Conservation (phyloP, 1,140 invertebrate species). For the Bombus terrestris region DNA sequence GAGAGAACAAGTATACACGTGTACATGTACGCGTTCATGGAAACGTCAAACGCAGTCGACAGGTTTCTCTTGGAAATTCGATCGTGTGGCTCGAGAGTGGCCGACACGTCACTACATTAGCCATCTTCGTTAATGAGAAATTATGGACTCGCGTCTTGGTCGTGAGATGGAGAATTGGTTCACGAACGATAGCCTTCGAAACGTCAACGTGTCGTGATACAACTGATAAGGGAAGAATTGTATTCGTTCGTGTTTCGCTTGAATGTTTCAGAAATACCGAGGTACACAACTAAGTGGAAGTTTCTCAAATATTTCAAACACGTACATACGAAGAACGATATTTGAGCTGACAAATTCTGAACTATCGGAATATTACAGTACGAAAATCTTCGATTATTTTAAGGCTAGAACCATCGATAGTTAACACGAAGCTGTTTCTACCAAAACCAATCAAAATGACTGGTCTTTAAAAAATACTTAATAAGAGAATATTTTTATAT, state of each 20-base stretch:
- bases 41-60: not conserved
- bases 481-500: no score
- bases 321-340: no score
- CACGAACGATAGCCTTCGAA: not conserved
- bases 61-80: not conserved
- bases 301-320: no score
- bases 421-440: no score
- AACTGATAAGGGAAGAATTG: not conserved
- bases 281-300: no score
- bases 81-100: not conserved
- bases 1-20: not conserved
- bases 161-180: not conserved
- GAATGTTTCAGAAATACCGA: not conserved
- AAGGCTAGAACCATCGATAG: no score
- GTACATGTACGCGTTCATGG: not conserved
- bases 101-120: not conserved
- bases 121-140: conserved; percentile 14
- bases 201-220: not conserved
- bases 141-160: not conserved
- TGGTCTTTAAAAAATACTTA: no score
- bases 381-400: no score
- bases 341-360: no score
- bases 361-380: no score
- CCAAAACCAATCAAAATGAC: no score
- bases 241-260: not conserved